Base-by-base conservation (phyloP, 1,140 invertebrate species). In the Neodiprion pinetum region DNA sequence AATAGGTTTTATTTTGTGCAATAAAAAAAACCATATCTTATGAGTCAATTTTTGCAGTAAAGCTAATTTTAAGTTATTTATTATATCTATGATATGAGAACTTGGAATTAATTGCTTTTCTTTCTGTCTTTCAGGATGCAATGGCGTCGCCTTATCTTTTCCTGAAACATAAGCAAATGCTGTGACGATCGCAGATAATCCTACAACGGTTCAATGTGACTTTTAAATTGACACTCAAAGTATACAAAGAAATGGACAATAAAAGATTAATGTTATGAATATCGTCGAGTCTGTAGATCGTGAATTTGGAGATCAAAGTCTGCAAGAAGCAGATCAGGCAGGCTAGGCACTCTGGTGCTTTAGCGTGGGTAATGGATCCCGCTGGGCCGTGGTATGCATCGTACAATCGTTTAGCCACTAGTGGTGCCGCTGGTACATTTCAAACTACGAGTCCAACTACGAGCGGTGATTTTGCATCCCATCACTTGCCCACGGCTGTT, bases 331-430 rank as follows among this genome's bases (percentile, higher is more conserved):
- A 70, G 73, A 75, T 61, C 48, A 68, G 74, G 47, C 48, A 47
- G 61, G 80, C 80, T 82, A 81, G 85, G 84, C 84, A 86, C 84
- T 78, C 14, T 72, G 49, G 84, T 85, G 84, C 83, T 77, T 79
- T 74, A 74, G 74, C 74, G 76, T 81, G 84, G 81, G 82, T 84
- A 82, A 94, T 94, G 93, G 93, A 94, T 92, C 93, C 93, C 84
- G 93, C 93, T 87, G 93, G 93, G 89, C 92, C 93, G 89, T 94
- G 93, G 93, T 93, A 93, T 85, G 90, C 93, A 81, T 92, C 92
- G 70, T 94, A 94, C 90, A 94, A 94, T 88, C 92, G 93, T 79
- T 86, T 94, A 84, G 88, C 91, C 78, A 83, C 86, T 47, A 89
- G 90, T 76, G 91, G 92, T 79, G 89, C 92, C 78, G 89, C 90